Conservation (phyloP, 2,888 invertebrate species). For the Coenonympha glycerion region DNA sequence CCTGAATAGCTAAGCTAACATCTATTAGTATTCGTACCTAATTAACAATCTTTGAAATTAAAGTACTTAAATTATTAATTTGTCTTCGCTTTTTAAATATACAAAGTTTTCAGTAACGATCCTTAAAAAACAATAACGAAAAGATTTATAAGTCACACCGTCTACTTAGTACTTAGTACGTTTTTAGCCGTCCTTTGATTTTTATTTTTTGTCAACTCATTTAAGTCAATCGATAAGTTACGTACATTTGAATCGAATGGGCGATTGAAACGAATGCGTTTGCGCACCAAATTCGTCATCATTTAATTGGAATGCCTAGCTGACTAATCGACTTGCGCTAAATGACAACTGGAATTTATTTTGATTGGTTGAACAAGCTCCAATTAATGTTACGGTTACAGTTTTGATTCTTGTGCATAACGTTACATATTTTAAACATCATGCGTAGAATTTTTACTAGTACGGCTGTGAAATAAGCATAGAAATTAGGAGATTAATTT, state of each 20-base stretch:
- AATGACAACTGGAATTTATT: conserved; percentile 46
- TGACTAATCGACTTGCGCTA: conserved; percentile 45
- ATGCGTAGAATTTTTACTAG: no score
- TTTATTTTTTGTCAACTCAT: background rate
- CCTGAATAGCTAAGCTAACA: no score
- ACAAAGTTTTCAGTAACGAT: no score
- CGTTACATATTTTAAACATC: background rate
- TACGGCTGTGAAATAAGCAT: no score
- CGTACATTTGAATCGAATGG: conserved; percentile 8
- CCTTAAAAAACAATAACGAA: no score
- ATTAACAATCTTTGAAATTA: no score
- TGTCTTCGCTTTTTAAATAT: no score
- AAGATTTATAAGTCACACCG: background rate
- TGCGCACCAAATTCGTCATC: conserved; percentile 38
- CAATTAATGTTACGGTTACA: conserved; percentile 49
- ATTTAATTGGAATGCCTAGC: conserved; percentile 44
- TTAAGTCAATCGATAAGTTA: background rate
- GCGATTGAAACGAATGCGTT: conserved; percentile 21
- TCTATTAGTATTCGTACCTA: no score
- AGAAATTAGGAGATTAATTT: no score
- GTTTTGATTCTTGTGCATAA: conserved; percentile 23
- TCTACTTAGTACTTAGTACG: background rate
- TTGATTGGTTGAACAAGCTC: conserved; percentile 58
- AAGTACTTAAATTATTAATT: background rate
- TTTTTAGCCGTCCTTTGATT: background rate